Evolutionary conservation across 2,888 invertebrate genomes (phyloP), one percentile per base, ranked within the genome.

Genomic region (Leptopilina myrica): DNA sequence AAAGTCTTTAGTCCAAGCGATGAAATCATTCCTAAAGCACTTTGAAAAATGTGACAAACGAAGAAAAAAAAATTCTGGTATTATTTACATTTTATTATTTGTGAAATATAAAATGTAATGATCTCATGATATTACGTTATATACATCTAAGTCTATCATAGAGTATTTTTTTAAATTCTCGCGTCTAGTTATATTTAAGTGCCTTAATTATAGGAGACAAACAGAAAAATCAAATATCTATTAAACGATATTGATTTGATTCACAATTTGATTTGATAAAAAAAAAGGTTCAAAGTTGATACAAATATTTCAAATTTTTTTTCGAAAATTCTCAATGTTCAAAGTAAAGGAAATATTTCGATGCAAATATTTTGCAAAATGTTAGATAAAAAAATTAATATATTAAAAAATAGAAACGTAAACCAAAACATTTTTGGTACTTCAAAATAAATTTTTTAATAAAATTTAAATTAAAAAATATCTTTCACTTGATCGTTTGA

Each of bases 1-100:
- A 85, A 87, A 75, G 88, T 88, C 15, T 85, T 89, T 73, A 86
- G 86, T 82, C 86, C 87, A 2, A 87, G 85, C 77, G 83, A 86
- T 9, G 88, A 87, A 85, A 82, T 86, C 46, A 83, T 86, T 53
- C 84, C 85, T 73, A 86, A 83, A 77, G 83, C 85, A 73, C 82
- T 82, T 67, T 84, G 66, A 81, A 15, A 56, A 33, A 33, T 53
- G 53, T 56, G 53, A 73, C 56, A 8, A 46, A 9, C 56, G 14
- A 46, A 9, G n/a, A 46, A 46, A 11, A 2, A 0, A 56, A 53
- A 14, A 73, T 73, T 53, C 49, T 26, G 73, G 26, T 73, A 59
- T 73, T 73, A 73, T 73, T 53, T 73, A 73, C 56, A 56, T 73
- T 59, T 59, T 56, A n/a, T 33, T 59, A 56, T 43, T 6, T 43